Conservation (phyloP, 2,888 invertebrate species). For the Byasa hedistus region DNA sequence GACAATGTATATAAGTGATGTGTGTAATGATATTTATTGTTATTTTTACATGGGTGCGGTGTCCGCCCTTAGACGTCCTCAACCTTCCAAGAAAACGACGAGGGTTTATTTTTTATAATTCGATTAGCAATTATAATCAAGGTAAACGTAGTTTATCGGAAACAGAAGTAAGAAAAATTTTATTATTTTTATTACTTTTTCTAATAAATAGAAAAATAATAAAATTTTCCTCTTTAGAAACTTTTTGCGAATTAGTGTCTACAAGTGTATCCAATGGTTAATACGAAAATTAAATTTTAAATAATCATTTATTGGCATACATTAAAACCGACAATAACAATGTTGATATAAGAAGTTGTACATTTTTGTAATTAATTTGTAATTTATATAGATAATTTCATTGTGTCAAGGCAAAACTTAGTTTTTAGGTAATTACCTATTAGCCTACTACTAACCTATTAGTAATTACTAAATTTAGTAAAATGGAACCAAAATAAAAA, state of each 20-base stretch:
- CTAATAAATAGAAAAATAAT: not conserved
- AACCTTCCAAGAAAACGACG: constrained; percentile 28
- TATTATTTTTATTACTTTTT: not conserved
- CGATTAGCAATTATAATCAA: constrained; percentile 22
- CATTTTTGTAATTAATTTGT: too few relatives aligned
- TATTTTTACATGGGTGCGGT: constrained; percentile 3
- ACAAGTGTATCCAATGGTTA: not conserved
- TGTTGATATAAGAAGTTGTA: too few relatives aligned
- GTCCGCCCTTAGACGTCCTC: constrained; percentile 28
- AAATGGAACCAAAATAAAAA: too few relatives aligned
- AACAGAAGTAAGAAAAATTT: not conserved
- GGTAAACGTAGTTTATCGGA: constrained; percentile 10
- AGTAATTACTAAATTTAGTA: too few relatives aligned
- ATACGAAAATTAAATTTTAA: not conserved
- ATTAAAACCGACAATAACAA: too few relatives aligned
- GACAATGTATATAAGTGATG: too few relatives aligned
- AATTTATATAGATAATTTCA: too few relatives aligned
- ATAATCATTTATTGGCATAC: not conserved
- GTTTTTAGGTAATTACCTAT: too few relatives aligned
- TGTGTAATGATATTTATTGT: constrained; percentile 1
- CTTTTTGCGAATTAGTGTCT: not conserved
- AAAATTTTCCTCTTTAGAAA: not conserved
- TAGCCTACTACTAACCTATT: too few relatives aligned
- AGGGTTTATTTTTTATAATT: constrained; percentile 1
- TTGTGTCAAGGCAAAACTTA: too few relatives aligned